A percentile compares a stretch with the other conserved stretches of the same genome.
Evolutionary conservation across 2,113 vertebrate genomes (phyloP).

Genomic region (Phrynosoma blainvillii): DNA sequence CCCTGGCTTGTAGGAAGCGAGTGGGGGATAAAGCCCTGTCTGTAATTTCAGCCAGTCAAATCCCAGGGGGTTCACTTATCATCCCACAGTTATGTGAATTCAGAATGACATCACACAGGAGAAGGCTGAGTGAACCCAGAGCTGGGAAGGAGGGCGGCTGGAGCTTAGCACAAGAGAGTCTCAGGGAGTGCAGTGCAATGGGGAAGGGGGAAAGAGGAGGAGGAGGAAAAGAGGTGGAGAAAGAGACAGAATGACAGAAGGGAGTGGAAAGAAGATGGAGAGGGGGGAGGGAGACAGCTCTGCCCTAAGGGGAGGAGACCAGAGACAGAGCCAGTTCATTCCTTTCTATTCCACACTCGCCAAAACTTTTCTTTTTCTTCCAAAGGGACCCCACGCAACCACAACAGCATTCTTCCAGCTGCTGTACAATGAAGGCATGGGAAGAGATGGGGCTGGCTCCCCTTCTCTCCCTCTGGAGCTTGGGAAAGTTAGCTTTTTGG

Average conservation of each 20-base stretch:
- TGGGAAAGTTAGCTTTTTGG: too few species aligned
- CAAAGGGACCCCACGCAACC: constrained; percentile 19
- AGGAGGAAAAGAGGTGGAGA: neutral
- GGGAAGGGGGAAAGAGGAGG: neutral
- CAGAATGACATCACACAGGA: constrained; percentile 73
- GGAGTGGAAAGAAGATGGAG: constrained; percentile 20
- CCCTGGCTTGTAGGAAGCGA: constrained; percentile 71
- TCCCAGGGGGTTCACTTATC: constrained; percentile 73
- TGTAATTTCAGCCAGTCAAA: constrained; percentile 74
- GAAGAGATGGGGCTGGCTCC: neutral
- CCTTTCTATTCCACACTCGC: constrained; percentile 21
- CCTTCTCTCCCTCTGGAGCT: neutral
- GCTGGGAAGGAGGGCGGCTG: constrained; percentile 19
- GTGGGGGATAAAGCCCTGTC: constrained; percentile 69
- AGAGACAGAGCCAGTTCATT: constrained; percentile 8
- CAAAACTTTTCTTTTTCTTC: constrained; percentile 9
- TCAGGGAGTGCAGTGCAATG: neutral
- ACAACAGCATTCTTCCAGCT: neutral
- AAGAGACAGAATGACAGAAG: constrained; percentile 8
- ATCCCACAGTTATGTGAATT: constrained; percentile 68
- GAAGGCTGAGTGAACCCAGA: constrained; percentile 47
- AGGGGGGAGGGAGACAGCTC: constrained; percentile 26
- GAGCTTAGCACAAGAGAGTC: constrained; percentile 23
- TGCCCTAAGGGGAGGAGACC: constrained; percentile 21
- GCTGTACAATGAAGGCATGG: constrained; percentile 20